Percentiles rank a stretch among this genome's conserved stretches.
Evolutionary conservation across 2,113 vertebrate species (phyloP).

Genomic region (Carassius gibelio): DNA sequence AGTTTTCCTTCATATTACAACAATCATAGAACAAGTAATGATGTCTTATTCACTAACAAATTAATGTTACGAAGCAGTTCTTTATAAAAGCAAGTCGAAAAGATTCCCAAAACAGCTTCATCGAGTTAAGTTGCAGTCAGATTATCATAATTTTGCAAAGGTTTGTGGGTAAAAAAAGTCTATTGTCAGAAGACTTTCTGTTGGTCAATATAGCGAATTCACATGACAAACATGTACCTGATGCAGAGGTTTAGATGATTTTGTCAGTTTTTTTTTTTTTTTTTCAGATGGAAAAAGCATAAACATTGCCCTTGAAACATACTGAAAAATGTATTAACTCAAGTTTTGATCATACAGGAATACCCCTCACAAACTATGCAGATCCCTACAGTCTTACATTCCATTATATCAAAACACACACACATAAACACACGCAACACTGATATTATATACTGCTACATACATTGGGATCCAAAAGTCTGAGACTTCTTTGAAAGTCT

Average conservation of each 20-base stretch:
- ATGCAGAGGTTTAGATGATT: neutral
- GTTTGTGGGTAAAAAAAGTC: no score
- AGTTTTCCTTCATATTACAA: no score
- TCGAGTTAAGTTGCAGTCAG: no score
- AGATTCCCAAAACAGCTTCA: no score
- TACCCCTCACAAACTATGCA: conserved; percentile 48
- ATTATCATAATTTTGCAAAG: no score
- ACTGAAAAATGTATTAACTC: conserved; percentile 62
- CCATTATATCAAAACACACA: conserved; percentile 25
- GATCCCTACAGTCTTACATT: conserved; percentile 39
- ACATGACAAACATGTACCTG: neutral
- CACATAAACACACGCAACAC: neutral
- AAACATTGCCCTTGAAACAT: conserved; percentile 50
- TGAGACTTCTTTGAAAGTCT: neutral
- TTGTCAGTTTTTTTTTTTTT: neutral
- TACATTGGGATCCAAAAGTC: neutral
- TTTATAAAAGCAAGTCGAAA: no score
- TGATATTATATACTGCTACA: neutral
- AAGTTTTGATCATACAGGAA: conserved; percentile 57
- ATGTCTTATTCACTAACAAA: no score
- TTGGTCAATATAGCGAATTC: neutral
- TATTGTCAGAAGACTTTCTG: neutral
- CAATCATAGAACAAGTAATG: no score
- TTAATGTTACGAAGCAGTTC: no score
- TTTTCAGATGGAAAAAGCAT: conserved; percentile 45